phyloP scores from a whole-genome alignment of 2,797 vertebrate species.

The Microcaecilia unicolor region DNA sequence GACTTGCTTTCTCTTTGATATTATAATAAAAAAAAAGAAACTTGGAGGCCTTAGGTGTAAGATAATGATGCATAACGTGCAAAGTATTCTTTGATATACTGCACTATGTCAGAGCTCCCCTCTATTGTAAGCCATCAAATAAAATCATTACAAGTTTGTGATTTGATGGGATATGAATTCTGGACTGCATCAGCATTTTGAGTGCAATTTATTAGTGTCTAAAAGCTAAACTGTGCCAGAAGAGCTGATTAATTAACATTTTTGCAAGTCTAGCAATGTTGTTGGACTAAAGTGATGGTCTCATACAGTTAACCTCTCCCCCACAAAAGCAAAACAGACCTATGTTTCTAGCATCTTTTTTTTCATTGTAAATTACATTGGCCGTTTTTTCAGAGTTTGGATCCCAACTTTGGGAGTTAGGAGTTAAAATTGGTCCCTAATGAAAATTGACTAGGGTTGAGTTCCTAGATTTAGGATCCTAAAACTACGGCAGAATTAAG shows the following conservation, averaged over 20 bases:
- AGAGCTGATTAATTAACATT: conserved; percentile 13
- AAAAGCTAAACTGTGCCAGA: not conserved
- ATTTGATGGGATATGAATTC: not conserved
- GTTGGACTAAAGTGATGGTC: conserved; percentile 12
- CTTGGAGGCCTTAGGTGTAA: conserved; percentile 1
- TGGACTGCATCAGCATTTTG: not conserved
- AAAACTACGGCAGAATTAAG: too few relatives aligned
- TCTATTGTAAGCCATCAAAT: not conserved
- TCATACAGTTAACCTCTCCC: too few relatives aligned
- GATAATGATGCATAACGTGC: conserved; percentile 17
- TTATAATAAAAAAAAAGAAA: conserved; percentile 6
- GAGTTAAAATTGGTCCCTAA: too few relatives aligned
- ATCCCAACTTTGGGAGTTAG: too few relatives aligned
- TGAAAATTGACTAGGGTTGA: too few relatives aligned
- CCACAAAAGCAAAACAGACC: not conserved
- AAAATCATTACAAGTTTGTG: not conserved
- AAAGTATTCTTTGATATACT: conserved; percentile 14
- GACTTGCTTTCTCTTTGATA: not conserved
- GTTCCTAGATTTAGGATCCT: too few relatives aligned
- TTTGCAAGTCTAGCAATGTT: conserved; percentile 17
- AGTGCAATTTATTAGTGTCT: conserved; percentile 5
- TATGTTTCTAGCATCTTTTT: not conserved
- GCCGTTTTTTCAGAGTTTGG: too few relatives aligned
- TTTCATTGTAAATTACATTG: conserved; percentile 19
- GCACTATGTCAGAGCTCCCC: conserved; percentile 1